Evolutionary conservation across 2,888 invertebrate genomes (phyloP).

Genomic region (Neuroscelio doddi): DNA sequence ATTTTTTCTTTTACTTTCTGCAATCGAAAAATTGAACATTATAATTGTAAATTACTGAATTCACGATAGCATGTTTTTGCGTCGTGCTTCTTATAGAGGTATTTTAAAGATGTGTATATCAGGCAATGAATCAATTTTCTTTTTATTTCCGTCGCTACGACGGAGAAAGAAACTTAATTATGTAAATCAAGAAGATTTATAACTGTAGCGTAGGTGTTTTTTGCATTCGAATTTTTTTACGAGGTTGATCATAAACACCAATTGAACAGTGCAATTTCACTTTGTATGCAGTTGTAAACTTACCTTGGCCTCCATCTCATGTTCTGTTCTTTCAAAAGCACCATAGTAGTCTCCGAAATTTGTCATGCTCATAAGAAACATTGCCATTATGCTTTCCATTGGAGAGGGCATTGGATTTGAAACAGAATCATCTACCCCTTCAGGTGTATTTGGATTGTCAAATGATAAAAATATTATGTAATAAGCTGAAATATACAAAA

Average conservation of each 20-base stretch:
- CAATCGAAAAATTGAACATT: not conserved
- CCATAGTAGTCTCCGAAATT: slow-evolving; percentile 96
- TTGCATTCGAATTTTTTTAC: not conserved
- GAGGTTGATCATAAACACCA: slow-evolving; percentile 1
- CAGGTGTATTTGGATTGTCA: slow-evolving; percentile 87
- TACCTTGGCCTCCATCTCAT: slow-evolving; percentile 92
- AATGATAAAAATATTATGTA: slow-evolving; percentile 93
- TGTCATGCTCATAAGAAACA: slow-evolving; percentile 98
- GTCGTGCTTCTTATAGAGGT: too few relatives aligned
- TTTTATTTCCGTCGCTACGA: not conserved
- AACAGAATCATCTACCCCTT: slow-evolving; percentile 86
- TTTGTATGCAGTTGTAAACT: slow-evolving; percentile 26
- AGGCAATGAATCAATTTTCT: too few relatives aligned
- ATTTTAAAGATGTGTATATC: too few relatives aligned
- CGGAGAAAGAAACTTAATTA: slow-evolving; percentile 14
- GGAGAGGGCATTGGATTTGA: slow-evolving; percentile 93
- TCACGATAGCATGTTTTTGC: too few relatives aligned
- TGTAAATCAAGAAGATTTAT: slow-evolving; percentile 8
- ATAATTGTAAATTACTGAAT: too few relatives aligned
- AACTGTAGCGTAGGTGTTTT: not conserved
- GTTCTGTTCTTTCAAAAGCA: slow-evolving; percentile 90
- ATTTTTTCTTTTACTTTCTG: too few relatives aligned
- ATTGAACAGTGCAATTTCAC: slow-evolving; percentile 10
- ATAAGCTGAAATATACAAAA: slow-evolving; percentile 78
- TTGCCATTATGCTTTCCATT: slow-evolving; percentile 95